Conservation (phyloP, 2,113 vertebrate species). For the Pionites leucogaster region DNA sequence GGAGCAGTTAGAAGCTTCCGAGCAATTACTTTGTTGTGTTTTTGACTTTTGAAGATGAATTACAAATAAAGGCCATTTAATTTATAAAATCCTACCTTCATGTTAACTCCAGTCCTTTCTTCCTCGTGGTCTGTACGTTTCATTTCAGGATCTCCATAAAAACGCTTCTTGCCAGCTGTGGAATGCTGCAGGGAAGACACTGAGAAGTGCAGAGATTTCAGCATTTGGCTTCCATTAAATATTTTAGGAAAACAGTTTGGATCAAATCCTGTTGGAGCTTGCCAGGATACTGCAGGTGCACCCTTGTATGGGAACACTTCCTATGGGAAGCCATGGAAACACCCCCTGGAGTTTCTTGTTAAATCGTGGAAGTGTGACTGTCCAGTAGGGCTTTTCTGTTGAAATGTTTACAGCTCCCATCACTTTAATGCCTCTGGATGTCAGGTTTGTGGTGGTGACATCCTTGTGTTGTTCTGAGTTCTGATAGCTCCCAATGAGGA, state of each 20-base stretch:
- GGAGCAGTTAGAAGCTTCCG: slow-evolving; percentile 41
- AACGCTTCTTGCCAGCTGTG: not conserved
- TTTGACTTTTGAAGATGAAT: slow-evolving; percentile 68
- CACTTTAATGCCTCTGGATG: not conserved
- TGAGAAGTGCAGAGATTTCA: not conserved
- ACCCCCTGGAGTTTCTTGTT: too few relatives aligned
- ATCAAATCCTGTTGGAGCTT: not conserved
- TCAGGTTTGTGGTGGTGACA: not conserved
- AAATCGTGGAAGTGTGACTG: not conserved
- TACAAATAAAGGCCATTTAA: slow-evolving; percentile 75
- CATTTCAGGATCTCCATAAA: not conserved
- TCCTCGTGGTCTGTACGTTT: rapidly evolving
- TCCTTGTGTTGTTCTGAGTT: not conserved
- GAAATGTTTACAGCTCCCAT: not conserved
- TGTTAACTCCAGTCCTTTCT: not conserved
- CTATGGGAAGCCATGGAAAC: not conserved
- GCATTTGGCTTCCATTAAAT: not conserved
- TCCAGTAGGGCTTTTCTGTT: not conserved
- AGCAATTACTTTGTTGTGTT: slow-evolving; percentile 62
- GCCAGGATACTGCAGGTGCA: not conserved
- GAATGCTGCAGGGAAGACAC: not conserved
- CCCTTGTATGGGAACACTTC: too few relatives aligned
- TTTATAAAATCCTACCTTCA: slow-evolving; percentile 59
- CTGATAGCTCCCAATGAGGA: not conserved
- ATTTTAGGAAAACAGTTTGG: not conserved